Evolutionary conservation across 1,140 invertebrate genomes (phyloP), one percentile per base, ranked within the genome.

Genomic region (Euura lappo): DNA sequence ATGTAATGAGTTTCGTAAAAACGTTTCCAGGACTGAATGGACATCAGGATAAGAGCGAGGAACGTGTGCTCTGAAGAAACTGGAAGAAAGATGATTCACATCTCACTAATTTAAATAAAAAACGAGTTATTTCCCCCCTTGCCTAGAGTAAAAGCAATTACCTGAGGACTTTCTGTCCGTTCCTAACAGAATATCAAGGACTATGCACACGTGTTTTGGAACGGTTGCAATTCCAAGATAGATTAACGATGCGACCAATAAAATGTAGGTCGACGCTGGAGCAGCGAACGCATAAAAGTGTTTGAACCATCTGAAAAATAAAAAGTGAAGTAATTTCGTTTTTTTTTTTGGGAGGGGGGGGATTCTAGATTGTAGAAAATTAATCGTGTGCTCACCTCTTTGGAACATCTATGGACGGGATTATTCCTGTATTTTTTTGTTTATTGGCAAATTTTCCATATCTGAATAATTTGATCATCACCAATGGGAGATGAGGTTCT

Each of bases 1-100:
- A 97, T 83, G 79, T 85, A 93, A 76, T 90, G 89, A 28, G 93
- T 93, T 84, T 98, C 96, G 81, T 95, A 96, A 60, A 93, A 91
- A 79, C 96, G 89, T 78, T 94, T 90, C 65, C 85, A 89, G 67
- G 91, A 91, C 80, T 97, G 95, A 13, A 94, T 72, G 0, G 89
- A 89, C 0, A 95, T 79, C 51, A 96, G 81, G 3, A 86, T 60
- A 2, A 91, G 78, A 4, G 90, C 91, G 47, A 94, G 76, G 8
- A 92, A 76, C 6, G 89, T 88, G 69, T 89, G 87, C 74, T 89
- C 87, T 28, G 88, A 80, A 71, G 88, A 85, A 45, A 91, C 93
- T 93, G 80, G 72, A 90, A 89, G 75, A 78, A 75, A 45, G 75
- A 60, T 13, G 75, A 68, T 66, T 45, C n/a, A n/a, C n/a, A n/a